These are phyloP conservation scores for Protobothrops mucrosquamatus DNA, from an alignment of 2,113 vertebrate genomes.

Conservation along the genomic window DNA sequence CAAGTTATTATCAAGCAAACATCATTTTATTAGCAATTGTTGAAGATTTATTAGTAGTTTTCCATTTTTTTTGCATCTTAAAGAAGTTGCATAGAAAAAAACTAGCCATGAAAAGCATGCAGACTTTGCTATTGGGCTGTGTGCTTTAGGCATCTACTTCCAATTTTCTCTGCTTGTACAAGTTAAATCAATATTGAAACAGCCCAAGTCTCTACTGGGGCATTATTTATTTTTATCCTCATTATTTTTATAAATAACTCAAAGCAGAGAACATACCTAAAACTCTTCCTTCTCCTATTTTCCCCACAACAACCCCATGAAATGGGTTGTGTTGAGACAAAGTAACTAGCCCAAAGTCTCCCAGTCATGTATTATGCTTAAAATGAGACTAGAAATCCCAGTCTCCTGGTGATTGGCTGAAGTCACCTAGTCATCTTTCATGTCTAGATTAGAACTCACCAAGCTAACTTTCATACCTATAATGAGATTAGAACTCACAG, in stretches of 20 bases:
- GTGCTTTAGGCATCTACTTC: background rate
- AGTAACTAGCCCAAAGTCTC: background rate
- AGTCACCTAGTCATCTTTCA: background rate
- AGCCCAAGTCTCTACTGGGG: background rate
- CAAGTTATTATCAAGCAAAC: background rate
- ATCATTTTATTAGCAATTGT: background rate
- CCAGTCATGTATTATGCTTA: too few species aligned
- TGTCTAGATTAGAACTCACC: background rate
- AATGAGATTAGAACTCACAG: too few species aligned
- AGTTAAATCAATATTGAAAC: background rate
- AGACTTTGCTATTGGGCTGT: too few species aligned
- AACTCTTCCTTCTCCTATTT: background rate
- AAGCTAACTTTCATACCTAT: too few species aligned
- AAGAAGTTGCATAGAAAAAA: background rate
- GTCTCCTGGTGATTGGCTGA: too few species aligned
- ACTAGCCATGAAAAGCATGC: background rate
- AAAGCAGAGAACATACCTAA: background rate
- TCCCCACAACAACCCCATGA: background rate
- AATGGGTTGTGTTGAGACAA: background rate
- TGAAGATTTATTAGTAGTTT: background rate
- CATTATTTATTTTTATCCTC: background rate
- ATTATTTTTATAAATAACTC: background rate
- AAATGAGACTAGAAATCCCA: too few species aligned
- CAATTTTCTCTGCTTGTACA: background rate
- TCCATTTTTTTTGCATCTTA: background rate